Base-by-base conservation (phyloP, 2,113 vertebrate genomes). In the Cygnus buccinator region DNA sequence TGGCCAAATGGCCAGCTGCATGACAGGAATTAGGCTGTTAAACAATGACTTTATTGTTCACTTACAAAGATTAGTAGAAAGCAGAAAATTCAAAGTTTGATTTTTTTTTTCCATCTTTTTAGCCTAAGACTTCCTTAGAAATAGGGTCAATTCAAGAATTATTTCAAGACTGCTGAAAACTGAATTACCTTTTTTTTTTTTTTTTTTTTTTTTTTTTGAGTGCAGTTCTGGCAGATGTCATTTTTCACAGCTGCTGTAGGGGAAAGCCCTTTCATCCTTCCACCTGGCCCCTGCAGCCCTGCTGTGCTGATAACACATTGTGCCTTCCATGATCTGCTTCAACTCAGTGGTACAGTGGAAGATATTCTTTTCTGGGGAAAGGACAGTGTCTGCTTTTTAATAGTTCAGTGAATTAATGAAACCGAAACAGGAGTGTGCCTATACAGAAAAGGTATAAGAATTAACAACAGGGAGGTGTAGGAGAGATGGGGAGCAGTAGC, bases 321-420 rank as follows among this genome's bases (percentile, higher is more conserved):
- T n/a, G 61, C 10, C 10, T 41, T 48, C 35, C 17, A 48, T 16
- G 21, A 57, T 13, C 20, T 50, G 26, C 31, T 62, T 68, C 62
- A 57, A 50, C 39, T 31, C 11, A 3, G 21, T 79, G 35, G 28
- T 25, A 19, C 6, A 8, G 35, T 33, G 46, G 25, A 79, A 67
- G 25, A 13, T 43, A 13, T 55, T 61, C 66, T 6, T 5, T 50
- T 48, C 37, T 57, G 29, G 11, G 17, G n/a, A 63, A 52, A 13
- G 9, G 15, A 57, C 5, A 13, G 10, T 15, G 10, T 15, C 1
- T 13, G 28, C 58, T 11, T 33, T 37, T 17, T 29, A 0, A 11
- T 37, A 4, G 14, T 65, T 77, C 57, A 52, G 19, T 72, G 71
- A 83, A 71, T 28, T 59, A 33, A 26, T 15, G 28, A 76, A 92